Base-by-base conservation (phyloP, 2,888 invertebrate genomes). In the Sturmia bella region DNA sequence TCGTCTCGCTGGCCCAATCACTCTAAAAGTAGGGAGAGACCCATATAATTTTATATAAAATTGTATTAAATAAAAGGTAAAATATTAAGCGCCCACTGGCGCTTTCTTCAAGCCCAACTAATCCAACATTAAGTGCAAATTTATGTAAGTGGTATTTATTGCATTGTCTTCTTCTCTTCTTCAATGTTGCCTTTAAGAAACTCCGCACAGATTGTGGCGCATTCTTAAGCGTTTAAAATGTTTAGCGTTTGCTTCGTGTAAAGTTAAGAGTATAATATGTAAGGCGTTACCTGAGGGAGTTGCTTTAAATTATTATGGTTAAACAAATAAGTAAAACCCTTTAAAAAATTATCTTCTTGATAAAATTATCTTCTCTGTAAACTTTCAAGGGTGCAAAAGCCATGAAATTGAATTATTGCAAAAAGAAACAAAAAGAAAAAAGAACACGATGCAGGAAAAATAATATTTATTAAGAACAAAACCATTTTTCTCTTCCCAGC, bases 71-170 rank as follows among this genome's bases (percentile, higher is more conserved):
- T 69, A 64, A 63, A 70, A 80, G 63, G 63, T 70, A 69, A 73
- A 56, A 63, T 63, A 56, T 64, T 39, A 78, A 78, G 82, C 82
- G 82, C 78, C 82, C 74, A 78, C 61, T 75, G 82, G 82, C 82
- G 82, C 82, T 82, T 70, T 32, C 66, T 41, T 66, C 66, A 39
- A 78, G 56, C 77, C 17, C 43, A 77, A 82, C 78, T 82, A 82
- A 82, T 82, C 66, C 78, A 75, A 78, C 64, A 78, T 82, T 82
- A 82, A 82, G 82, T 82, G 82, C 78, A 78, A 82, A 82, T 82
- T 54, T 82, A 78, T 82, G 74, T 78, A 78, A 75, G 66, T 70
- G 59, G 41, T 72, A 61, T 72, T 76, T 64, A 43, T 64, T 57
- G 15, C 21, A 59, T 41, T 17, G n/a, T 50, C 39, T 41, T n/a